These are phyloP conservation scores for Premnoplex brunnescens DNA, from an alignment of 2,797 vertebrate genomes.

Conservation along the genomic window DNA sequence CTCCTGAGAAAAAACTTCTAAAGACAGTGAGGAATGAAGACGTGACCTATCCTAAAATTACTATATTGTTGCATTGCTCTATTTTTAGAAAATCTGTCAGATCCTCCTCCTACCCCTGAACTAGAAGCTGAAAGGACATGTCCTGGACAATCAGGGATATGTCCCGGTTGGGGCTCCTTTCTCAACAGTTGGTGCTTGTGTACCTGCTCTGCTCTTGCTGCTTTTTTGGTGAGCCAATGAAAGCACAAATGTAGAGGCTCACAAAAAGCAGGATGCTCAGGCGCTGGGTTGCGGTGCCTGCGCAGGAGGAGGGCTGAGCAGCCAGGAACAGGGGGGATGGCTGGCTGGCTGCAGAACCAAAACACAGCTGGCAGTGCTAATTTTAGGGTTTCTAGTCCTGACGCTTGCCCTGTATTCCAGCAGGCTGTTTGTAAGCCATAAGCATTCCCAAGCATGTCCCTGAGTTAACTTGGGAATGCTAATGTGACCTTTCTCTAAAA, in stretches of 20 bases:
- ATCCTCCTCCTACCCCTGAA: neutral
- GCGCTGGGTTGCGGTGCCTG: neutral
- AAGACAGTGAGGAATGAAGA: neutral
- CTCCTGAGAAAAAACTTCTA: neutral
- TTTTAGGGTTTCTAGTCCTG: constrained; percentile 58
- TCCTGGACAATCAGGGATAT: neutral
- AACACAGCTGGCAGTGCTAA: constrained; percentile 63
- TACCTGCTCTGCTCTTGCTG: neutral
- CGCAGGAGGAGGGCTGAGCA: constrained; percentile 33
- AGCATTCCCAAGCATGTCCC: constrained; percentile 37
- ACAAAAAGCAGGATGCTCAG: neutral
- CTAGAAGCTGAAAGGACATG: neutral
- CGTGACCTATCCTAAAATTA: neutral
- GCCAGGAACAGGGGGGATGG: neutral
- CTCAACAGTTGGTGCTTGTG: neutral
- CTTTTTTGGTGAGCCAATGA: neutral
- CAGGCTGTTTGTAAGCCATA: constrained; percentile 55
- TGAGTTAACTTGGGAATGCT: constrained; percentile 48
- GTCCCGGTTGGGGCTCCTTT: neutral
- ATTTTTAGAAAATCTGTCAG: neutral
- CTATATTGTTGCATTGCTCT: neutral
- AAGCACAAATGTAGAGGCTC: neutral
- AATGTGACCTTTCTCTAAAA: constrained; percentile 71
- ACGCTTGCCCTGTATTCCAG: constrained; percentile 10
- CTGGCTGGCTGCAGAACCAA: constrained; percentile 47